These are phyloP conservation scores for Sceloporus undulatus DNA, from an alignment of 2,113 vertebrate genomes.

Conservation along the genomic window DNA sequence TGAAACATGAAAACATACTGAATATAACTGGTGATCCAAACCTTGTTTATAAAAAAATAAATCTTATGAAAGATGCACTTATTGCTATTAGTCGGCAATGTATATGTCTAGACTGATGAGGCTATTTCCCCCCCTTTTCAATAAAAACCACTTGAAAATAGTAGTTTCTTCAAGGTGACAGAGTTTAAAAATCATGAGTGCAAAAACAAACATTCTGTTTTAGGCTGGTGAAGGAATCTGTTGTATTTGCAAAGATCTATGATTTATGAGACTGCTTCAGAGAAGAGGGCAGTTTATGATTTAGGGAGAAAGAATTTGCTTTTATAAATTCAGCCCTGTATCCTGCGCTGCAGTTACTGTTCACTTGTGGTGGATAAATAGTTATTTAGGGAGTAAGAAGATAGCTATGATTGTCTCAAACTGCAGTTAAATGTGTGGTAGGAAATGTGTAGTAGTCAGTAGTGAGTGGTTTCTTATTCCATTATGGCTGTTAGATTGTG, in stretches of 20 bases:
- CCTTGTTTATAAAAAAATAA: slow-evolving; percentile 57
- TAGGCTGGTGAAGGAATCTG: slow-evolving; percentile 58
- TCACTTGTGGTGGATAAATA: no score
- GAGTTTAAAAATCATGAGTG: slow-evolving; percentile 62
- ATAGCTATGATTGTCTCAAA: background rate
- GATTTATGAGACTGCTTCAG: slow-evolving; percentile 39
- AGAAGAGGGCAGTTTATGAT: background rate
- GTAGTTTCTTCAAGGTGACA: slow-evolving; percentile 58
- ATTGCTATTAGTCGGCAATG: slow-evolving; percentile 59
- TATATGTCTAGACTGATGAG: slow-evolving; percentile 47
- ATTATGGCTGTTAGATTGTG: background rate
- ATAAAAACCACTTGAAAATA: slow-evolving; percentile 39
- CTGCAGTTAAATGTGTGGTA: background rate
- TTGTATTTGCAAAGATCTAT: slow-evolving; percentile 57
- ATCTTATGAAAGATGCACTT: slow-evolving; percentile 67
- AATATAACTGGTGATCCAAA: slow-evolving; percentile 54
- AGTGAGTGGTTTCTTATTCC: background rate
- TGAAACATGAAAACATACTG: slow-evolving; percentile 54
- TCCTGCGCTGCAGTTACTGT: background rate
- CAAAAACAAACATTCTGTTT: slow-evolving; percentile 71
- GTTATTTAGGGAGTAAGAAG: background rate
- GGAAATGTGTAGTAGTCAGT: background rate
- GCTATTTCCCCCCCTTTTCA: slow-evolving; percentile 23
- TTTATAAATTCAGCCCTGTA: background rate
- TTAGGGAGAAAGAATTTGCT: background rate